Base-by-base conservation (phyloP, 2,113 vertebrate species). In the Danionella cerebrum region DNA sequence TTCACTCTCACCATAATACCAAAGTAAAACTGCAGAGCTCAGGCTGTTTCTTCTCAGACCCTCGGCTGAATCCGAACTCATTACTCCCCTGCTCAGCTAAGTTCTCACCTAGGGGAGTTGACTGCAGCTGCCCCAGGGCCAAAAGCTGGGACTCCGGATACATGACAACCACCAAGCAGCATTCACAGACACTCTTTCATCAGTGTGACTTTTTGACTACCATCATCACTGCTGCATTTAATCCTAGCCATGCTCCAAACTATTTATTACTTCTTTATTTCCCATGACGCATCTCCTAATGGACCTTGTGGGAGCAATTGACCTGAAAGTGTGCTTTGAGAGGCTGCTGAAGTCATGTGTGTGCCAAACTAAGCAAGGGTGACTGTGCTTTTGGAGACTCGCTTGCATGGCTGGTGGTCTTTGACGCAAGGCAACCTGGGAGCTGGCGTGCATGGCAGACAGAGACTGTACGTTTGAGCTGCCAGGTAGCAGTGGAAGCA, bases 181-280 rank as follows among this genome's bases (percentile, higher is more conserved):
- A 65, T 75, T 66, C 19, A 10, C 22, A 58, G 57, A 55, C 47
- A 31, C 54, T 81, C 68, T 69, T 72, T 70, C 66, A 82, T 84
- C 80, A 82, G 72, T 70, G 45, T 45, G 58, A 47, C 59, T 51
- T 67, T 80, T 78, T 77, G 70, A 82, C 78, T 78, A 81, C 76
- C 80, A 78, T 83, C 80, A 81, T 83, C 78, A 86, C 81, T 73
- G 80, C 79, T 82, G 82, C 72, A 76, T 80, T 82, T 84, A 86
- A 86, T 83, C 78, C 80, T 67, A 71, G 80, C 67, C 59, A 70
- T 44, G 71, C 78, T 75, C 69, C 69, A 19, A 65, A n/a, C n/a
- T n/a, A n/a, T 57, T 53, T 65, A 70, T 47, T 63, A 44, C 72
- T 84, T 75, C 62, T 65, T 68, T 64, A 75, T 79, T 69, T 71